Base-by-base conservation (phyloP, 1,140 invertebrate species). In the Oedothorax gibbosus region DNA sequence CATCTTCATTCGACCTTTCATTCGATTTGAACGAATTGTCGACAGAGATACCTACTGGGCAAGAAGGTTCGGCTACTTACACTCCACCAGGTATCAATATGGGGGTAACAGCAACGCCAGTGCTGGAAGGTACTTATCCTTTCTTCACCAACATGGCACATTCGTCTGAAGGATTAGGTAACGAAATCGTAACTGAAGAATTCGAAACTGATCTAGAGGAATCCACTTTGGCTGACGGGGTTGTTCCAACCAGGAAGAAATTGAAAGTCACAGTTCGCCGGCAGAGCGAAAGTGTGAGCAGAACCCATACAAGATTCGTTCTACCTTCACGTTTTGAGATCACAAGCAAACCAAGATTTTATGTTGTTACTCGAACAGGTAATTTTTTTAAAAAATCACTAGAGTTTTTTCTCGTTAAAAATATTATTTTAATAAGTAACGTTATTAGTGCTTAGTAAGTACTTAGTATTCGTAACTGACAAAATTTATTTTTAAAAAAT, bases 331-430 rank as follows among this genome's bases (percentile, higher is more conserved):
- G 82, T 49, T 77, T 85, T 62, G 65, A 85, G 18, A 81, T 81
- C 12, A 86, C 87, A 4, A 86, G 85, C 50, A 83, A 84, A 53
- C 86, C 87, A 53, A 65, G 85, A 15, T 87, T 86, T 53, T 87
- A 87, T 35, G 86, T 87, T 5, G 87, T 87, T 18, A 87, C 87
- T 10, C 64, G 87, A 64, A 87, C 87, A 51, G 87, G 87, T 85
- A 85, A 71, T 75, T 15, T 18, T 66, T 66, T n/a, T 66, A 21
- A 20, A 12, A 12, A n/a, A 18, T 21, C n/a, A 5, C n/a, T 5
- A 35, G 35, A 35, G 15, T 15, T 50, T 14, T 15, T 64, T 12
- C 6, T 14, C 0, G n/a, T 7, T 4, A 64, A 18, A 18, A 18
- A 8, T 64, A 2, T 64, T 20, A 64, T 64, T 64, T 14, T 9